Evolutionary conservation across 2,797 vertebrate genomes (phyloP).

Genomic region (Tragelaphus oryx): DNA sequence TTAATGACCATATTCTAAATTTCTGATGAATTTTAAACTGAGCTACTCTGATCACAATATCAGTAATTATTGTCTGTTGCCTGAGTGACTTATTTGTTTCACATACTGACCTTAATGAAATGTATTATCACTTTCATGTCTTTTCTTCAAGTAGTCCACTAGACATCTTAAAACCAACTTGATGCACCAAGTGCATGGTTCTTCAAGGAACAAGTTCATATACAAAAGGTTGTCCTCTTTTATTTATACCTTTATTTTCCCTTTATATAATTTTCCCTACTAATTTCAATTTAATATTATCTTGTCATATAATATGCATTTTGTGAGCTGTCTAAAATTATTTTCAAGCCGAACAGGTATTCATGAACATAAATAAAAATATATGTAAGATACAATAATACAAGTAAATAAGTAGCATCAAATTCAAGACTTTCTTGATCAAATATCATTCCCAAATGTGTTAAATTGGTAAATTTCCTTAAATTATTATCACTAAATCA

Average conservation of each 20-base stretch:
- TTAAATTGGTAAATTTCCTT: background rate
- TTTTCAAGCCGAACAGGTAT: background rate
- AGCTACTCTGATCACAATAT: background rate
- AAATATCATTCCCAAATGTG: background rate
- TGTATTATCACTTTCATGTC: background rate
- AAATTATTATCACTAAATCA: background rate
- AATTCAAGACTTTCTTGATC: background rate
- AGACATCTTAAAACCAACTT: background rate
- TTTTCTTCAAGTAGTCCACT: background rate
- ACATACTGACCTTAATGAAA: background rate
- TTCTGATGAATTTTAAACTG: background rate
- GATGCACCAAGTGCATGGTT: background rate
- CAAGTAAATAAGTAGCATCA: background rate
- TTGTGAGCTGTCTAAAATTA: slow-evolving; percentile 19
- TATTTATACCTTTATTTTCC: background rate
- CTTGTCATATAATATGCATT: background rate
- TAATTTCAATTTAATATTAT: background rate
- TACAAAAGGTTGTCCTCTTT: background rate
- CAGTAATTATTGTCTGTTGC: background rate
- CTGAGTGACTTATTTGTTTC: background rate
- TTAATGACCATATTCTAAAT: background rate
- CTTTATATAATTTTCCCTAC: background rate
- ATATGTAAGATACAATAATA: background rate
- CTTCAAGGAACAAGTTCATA: background rate
- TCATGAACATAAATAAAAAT: background rate